Conservation (phyloP, 64 coral and sea anemone species). For the Cladopsammia gracilis region DNA sequence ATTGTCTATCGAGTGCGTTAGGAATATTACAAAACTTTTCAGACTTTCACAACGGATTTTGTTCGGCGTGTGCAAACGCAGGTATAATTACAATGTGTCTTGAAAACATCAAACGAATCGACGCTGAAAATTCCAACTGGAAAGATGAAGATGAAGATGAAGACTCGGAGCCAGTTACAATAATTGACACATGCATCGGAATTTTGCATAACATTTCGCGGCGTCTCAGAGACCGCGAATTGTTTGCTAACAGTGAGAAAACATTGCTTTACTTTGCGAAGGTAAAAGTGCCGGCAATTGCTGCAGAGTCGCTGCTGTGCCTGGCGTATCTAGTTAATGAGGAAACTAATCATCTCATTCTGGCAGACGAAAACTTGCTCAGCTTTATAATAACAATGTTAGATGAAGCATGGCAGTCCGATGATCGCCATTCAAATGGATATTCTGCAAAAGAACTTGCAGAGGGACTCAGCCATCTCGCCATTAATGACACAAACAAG, state of each 20-base stretch:
- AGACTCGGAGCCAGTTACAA: neutral
- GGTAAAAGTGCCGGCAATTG: neutral
- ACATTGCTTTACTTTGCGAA: constrained; percentile 15
- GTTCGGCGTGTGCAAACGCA: neutral
- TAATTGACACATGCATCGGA: constrained; percentile 14
- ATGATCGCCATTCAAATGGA: constrained; percentile 38
- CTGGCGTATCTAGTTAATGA: constrained; percentile 54
- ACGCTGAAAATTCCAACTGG: neutral
- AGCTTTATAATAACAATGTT: constrained; percentile 24
- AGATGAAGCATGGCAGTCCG: neutral
- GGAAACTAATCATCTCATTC: constrained; percentile 46
- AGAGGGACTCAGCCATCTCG: constrained; percentile 51
- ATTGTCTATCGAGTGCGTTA: neutral
- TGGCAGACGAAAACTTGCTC: constrained; percentile 21
- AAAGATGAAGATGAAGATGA: neutral
- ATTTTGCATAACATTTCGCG: constrained; percentile 75
- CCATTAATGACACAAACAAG: constrained; percentile 57
- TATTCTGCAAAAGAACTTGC: constrained; percentile 64
- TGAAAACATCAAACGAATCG: neutral
- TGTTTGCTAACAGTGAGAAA: constrained; percentile 3
- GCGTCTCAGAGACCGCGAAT: constrained; percentile 51
- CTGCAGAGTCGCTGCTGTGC: constrained; percentile 10
- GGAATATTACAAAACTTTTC: neutral
- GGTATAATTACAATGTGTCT: neutral
- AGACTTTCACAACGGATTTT: neutral